Conservation (phyloP, 2,888 invertebrate genomes). For the Ypsolopha sequella region DNA sequence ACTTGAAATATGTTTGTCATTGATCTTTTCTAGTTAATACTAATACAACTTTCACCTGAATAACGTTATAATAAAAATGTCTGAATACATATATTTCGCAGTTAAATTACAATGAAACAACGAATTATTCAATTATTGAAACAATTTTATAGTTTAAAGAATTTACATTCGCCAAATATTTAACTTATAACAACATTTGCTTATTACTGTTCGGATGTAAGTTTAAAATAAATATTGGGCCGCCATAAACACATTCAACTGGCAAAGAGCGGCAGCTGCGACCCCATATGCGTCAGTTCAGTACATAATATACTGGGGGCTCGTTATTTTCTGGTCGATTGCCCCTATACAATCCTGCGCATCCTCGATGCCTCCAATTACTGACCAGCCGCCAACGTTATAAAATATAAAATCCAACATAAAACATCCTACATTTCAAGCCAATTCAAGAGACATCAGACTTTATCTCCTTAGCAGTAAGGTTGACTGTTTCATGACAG, state of each 20-base stretch:
- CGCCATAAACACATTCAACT: conserved; percentile 4
- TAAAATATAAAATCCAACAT: conserved; percentile 30
- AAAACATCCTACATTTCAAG: not conserved
- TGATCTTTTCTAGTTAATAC: too few species aligned
- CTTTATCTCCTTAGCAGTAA: conserved; percentile 8
- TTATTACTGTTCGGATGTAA: not conserved
- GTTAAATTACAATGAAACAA: too few species aligned
- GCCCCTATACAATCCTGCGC: conserved; percentile 67
- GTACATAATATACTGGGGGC: conserved; percentile 18
- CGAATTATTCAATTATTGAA: too few species aligned
- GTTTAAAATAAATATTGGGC: conserved; percentile 6
- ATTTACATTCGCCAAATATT: not conserved
- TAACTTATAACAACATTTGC: not conserved
- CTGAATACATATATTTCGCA: too few species aligned
- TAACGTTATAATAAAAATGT: too few species aligned
- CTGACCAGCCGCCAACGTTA: conserved; percentile 62
- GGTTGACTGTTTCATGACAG: conserved; percentile 8
- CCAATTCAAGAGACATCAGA: conserved; percentile 11
- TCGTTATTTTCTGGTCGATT: conserved; percentile 71
- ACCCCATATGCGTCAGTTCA: conserved; percentile 33
- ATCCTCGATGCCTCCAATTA: conserved; percentile 65
- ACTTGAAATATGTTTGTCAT: too few species aligned
- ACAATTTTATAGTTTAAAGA: too few species aligned
- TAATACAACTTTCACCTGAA: too few species aligned
- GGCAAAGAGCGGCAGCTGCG: conserved; percentile 42